Base-by-base conservation (phyloP, 2,797 vertebrate genomes). In the Anabacerthia variegaticeps region DNA sequence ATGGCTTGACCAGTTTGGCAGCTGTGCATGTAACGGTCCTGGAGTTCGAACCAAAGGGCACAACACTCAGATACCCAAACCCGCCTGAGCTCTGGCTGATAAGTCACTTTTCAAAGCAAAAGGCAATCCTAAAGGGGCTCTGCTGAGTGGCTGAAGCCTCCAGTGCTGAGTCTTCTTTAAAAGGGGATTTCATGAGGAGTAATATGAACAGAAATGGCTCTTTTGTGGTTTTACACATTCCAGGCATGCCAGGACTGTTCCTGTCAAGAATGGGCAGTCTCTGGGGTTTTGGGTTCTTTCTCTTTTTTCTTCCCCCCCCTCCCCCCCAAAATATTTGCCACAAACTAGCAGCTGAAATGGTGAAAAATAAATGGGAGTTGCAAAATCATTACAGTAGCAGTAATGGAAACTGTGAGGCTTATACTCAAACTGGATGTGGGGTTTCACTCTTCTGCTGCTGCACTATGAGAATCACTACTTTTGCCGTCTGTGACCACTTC, bases 161-260 rank as follows among this genome's bases (percentile, higher is more conserved):
- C 58, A 54, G 6, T 66, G 36, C 58, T 41, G 75, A 81, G 39
- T 68, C 43, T 66, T 88, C 59, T 87, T 89, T 85, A 46, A 94
- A 91, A 92, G 93, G 89, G 93, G 69, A 81, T 96, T 95, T 94
- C 63, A 62, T 92, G 72, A 51, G 71, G 44, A 78, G 77, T 73
- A 94, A 80, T 87, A 59, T 12, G 92, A 92, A 83, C 86, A 92
- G 68, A 94, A 95, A 91, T 92, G 88, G 41, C 49, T 96, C 77
- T 88, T 94, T 44, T 59, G 91, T 94, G 96, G 92, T 94, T 94
- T 95, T 81, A 68, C 76, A 69, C 95, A 97, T 97, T 96, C 95
- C 96, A 96, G 94, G 82, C 93, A 95, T 96, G 84, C 95, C 93
- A 94, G 28, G 32, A 88, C 91, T 85, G 81, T 93, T 95, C 69